Evolutionary conservation across 2,888 invertebrate species (phyloP).

Genomic region (Uloborus plumipes): DNA sequence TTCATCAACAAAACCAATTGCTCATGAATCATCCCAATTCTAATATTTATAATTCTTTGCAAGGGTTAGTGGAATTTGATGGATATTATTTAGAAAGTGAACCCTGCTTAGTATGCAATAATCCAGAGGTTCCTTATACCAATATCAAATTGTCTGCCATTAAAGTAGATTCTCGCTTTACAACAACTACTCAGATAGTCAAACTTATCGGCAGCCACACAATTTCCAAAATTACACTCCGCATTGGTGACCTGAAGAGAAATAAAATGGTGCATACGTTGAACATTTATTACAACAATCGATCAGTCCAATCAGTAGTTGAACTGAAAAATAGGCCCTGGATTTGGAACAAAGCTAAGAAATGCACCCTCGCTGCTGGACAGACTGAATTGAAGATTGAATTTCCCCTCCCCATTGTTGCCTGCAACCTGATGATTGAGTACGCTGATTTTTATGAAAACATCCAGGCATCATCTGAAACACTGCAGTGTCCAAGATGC

Average conservation of each 20-base stretch:
- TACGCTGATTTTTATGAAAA: conserved; percentile 98
- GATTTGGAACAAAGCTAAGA: conserved; percentile 97
- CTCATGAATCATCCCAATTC: conserved; percentile 94
- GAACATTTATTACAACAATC: conserved; percentile 96
- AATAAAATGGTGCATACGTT: conserved; percentile 97
- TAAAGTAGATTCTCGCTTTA: conserved; percentile 96
- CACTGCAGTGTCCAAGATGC: conserved; percentile 94
- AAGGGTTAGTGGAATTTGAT: conserved; percentile 94
- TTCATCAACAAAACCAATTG: conserved; percentile 89
- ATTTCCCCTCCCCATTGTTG: conserved; percentile 95
- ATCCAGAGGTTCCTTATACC: conserved; percentile 92
- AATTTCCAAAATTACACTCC: conserved; percentile 91
- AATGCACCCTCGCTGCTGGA: conserved; percentile 88
- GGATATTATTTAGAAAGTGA: conserved; percentile 97
- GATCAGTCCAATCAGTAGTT: conserved; percentile 93
- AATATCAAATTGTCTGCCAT: conserved; percentile 93
- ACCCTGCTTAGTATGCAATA: conserved; percentile 97
- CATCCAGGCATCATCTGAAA: conserved; percentile 92
- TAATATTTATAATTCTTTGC: conserved; percentile 89
- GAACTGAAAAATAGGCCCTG: conserved; percentile 96
- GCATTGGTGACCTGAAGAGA: conserved; percentile 94
- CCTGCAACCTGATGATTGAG: conserved; percentile 98
- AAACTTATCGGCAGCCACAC: conserved; percentile 95
- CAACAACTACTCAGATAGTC: conserved; percentile 97
- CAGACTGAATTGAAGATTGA: conserved; percentile 97